Evolutionary conservation across 2,113 vertebrate genomes (phyloP).

Genomic region (Ranitomeya imitator): DNA sequence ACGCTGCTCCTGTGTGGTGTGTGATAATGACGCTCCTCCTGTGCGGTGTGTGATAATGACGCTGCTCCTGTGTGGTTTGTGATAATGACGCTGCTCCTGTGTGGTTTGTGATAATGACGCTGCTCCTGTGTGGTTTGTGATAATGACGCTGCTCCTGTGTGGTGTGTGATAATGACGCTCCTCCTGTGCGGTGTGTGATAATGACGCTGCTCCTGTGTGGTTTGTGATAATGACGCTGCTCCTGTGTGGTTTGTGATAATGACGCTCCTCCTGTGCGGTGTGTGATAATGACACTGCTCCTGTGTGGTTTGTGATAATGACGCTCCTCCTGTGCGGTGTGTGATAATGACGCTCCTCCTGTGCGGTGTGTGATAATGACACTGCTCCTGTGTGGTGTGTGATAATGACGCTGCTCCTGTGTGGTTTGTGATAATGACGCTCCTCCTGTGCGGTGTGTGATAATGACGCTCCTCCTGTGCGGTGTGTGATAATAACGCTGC

Average conservation of each 20-base stretch:
- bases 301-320: not conserved
- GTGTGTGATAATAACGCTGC: not conserved
- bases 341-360: too few species aligned
- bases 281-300: too few species aligned
- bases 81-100: too few species aligned
- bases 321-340: not conserved
- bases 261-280: not conserved
- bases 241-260: not conserved
- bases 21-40: not conserved
- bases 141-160: not conserved
- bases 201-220: not conserved
- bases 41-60: too few species aligned
- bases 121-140: not conserved
- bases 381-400: too few species aligned
- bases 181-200: not conserved
- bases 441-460: too few species aligned
- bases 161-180: not conserved
- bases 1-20: not conserved
- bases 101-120: too few species aligned
- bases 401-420: not conserved
- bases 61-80: not conserved
- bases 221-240: not conserved
- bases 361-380: not conserved
- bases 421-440: too few species aligned
- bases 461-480: not conserved